Conservation (phyloP, 2,888 invertebrate species). For the Leucania comma region DNA sequence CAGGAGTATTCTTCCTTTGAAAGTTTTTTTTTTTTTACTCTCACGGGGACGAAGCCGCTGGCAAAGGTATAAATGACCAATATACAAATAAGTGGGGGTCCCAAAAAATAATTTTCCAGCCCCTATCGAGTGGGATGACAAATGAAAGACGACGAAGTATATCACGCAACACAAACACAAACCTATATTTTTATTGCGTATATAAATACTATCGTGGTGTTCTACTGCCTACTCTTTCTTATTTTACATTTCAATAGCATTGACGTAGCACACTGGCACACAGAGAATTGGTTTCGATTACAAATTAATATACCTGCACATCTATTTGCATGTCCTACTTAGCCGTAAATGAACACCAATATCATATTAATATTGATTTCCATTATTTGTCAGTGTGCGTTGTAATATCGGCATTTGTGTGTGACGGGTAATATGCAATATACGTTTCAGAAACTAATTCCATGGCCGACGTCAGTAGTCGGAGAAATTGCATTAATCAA, state of each 20-base stretch:
- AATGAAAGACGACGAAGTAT: too few relatives aligned
- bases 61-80: too few relatives aligned
- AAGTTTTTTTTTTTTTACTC: too few relatives aligned
- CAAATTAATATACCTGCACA: constrained; percentile 15
- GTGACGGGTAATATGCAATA: constrained; percentile 62
- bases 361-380: constrained; percentile 55
- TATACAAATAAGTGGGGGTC: too few relatives aligned
- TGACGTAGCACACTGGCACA: constrained; percentile 1
- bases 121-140: too few relatives aligned
- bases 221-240: too few relatives aligned
- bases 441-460: constrained; percentile 71
- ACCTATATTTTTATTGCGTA: too few relatives aligned
- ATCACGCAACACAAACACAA: too few relatives aligned
- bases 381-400: constrained; percentile 45
- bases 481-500: constrained; percentile 89
- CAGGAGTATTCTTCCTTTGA: too few relatives aligned
- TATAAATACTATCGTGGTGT: too few relatives aligned
- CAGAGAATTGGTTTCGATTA: constrained; percentile 17
- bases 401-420: constrained; percentile 43
- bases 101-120: too few relatives aligned
- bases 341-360: constrained; percentile 28
- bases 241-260: neutral
- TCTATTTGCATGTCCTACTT: constrained; percentile 4
- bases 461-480: constrained; percentile 73
- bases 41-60: too few relatives aligned